phyloP scores from a whole-genome alignment of 2,113 vertebrate species.

The Ardeotis arabs region DNA sequence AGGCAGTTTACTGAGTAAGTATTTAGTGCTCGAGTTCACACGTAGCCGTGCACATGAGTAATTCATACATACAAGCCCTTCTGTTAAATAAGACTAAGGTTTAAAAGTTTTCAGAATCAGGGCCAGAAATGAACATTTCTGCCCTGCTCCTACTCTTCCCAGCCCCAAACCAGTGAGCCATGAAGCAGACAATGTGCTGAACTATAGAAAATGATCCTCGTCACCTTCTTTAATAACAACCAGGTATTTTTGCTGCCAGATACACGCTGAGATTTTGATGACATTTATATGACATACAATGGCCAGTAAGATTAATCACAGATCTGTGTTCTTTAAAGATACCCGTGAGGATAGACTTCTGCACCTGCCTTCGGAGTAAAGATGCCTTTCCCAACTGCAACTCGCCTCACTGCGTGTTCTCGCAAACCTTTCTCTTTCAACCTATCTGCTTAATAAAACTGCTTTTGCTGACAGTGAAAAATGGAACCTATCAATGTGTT shows the following conservation, averaged over 20 bases:
- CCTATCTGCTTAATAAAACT: conserved; percentile 7
- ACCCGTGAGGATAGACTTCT: not conserved
- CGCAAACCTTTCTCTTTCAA: conserved; percentile 37
- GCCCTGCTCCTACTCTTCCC: not conserved
- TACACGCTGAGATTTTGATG: conserved; percentile 20
- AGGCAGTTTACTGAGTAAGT: not conserved
- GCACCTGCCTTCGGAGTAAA: not conserved
- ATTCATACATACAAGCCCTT: not conserved
- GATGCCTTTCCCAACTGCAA: conserved; percentile 1
- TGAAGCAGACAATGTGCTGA: not conserved
- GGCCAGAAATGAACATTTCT: not conserved
- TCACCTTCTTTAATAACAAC: not conserved
- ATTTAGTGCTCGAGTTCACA: not conserved
- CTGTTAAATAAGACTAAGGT: not conserved
- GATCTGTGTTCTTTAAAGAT: conserved; percentile 31
- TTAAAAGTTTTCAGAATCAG: not conserved
- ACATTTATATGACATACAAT: not conserved
- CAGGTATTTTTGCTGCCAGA: conserved; percentile 26
- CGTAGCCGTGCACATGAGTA: not conserved
- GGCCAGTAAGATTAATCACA: conserved; percentile 34
- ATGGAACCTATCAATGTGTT: conserved; percentile 16
- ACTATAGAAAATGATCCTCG: not conserved
- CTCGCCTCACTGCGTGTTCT: not conserved
- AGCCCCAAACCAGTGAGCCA: not conserved
- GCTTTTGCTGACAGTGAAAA: conserved; percentile 52